These are phyloP conservation scores for Aplochiton taeniatus DNA, from an alignment of 2,797 vertebrate species.

Conservation along the genomic window DNA sequence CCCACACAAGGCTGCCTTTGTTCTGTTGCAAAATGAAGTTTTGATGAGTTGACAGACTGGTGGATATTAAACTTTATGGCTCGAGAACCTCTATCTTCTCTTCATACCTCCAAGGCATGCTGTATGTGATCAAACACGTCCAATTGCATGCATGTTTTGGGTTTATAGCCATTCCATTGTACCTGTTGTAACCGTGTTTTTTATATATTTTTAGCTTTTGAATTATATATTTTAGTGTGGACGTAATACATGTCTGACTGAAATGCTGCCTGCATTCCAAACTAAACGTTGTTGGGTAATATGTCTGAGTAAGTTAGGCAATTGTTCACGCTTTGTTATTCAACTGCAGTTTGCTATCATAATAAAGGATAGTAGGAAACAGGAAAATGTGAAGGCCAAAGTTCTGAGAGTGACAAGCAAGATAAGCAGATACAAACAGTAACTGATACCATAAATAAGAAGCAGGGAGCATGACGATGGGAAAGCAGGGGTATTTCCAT, in stretches of 20 bases:
- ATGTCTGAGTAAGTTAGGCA: no score
- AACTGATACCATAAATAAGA: slow-evolving; percentile 2
- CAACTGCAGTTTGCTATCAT: no score
- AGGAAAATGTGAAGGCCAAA: no score
- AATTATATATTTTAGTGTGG: no score
- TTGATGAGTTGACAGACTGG: slow-evolving; percentile 29
- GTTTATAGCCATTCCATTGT: no score
- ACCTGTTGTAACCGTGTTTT: no score
- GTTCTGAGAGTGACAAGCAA: background rate
- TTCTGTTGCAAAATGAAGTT: slow-evolving; percentile 43
- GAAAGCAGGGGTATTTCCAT: slow-evolving; percentile 23
- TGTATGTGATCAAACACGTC: background rate
- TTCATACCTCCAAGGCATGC: background rate
- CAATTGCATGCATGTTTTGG: background rate
- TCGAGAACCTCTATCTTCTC: slow-evolving; percentile 2
- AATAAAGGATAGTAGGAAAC: no score
- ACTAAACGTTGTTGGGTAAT: no score
- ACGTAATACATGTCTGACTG: no score
- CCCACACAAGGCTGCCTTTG: slow-evolving; percentile 52
- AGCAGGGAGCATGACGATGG: slow-evolving; percentile 25
- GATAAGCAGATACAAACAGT: background rate
- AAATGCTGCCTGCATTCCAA: no score
- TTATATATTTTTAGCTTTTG: no score
- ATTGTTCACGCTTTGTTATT: no score
- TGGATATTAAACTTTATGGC: slow-evolving; percentile 31